Conservation (phyloP, 2,888 invertebrate genomes). For the Nephrotoma flavescens region DNA sequence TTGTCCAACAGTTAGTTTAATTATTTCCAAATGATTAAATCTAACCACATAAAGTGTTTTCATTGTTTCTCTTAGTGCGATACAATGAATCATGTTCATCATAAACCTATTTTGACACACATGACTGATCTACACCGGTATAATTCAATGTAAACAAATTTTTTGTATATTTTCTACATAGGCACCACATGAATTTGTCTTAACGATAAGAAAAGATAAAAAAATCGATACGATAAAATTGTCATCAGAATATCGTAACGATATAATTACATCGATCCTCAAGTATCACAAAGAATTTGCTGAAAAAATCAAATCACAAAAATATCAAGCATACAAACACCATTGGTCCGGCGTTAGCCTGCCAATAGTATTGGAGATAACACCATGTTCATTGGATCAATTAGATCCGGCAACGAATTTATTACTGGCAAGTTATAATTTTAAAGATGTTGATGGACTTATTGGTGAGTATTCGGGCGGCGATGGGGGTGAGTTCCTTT, state of each 20-base stretch:
- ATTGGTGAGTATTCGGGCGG: slow-evolving; percentile 27
- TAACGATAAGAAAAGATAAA: slow-evolving; percentile 76
- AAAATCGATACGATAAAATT: slow-evolving; percentile 92
- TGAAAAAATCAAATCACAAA: slow-evolving; percentile 65
- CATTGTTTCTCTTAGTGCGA: too few relatives aligned
- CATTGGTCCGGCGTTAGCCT: slow-evolving; percentile 92
- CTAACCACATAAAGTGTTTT: too few relatives aligned
- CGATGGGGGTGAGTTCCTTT: background rate
- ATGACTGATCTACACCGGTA: background rate
- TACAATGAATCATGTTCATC: background rate
- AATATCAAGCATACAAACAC: slow-evolving; percentile 82
- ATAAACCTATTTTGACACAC: background rate
- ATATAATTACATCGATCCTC: slow-evolving; percentile 83
- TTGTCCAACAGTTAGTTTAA: too few relatives aligned
- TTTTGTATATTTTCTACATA: slow-evolving; percentile 15
- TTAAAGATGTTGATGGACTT: slow-evolving; percentile 72
- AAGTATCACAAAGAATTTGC: slow-evolving; percentile 64
- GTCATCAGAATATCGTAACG: slow-evolving; percentile 86
- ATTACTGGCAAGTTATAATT: slow-evolving; percentile 67
- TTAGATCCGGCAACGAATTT: slow-evolving; percentile 74
- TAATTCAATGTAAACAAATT: background rate
- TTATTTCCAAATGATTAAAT: too few relatives aligned
- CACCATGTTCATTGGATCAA: slow-evolving; percentile 85
- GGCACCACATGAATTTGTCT: slow-evolving; percentile 54
- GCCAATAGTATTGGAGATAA: slow-evolving; percentile 78